phyloP scores from a whole-genome alignment of 2,797 vertebrate genomes.

The Nyctibius grandis region DNA sequence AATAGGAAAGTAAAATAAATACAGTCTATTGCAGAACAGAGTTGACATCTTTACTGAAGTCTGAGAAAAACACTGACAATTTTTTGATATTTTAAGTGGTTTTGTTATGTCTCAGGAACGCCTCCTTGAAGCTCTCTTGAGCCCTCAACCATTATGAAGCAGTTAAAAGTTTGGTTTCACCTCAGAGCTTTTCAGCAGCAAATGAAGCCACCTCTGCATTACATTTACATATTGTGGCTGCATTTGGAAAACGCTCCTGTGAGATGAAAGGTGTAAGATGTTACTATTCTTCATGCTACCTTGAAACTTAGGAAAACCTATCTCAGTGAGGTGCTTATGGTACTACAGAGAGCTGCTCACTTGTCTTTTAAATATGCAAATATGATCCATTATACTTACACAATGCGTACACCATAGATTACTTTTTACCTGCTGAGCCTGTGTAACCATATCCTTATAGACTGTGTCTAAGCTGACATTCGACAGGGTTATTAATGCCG shows the following conservation, averaged over 20 bases:
- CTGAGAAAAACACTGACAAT: background rate
- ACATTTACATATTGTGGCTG: background rate
- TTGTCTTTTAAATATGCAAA: background rate
- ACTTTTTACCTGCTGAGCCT: conserved; percentile 86
- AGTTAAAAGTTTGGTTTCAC: too few relatives aligned
- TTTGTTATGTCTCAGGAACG: background rate
- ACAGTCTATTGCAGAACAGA: rapidly evolving
- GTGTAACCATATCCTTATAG: conserved; percentile 95
- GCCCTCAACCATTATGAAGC: background rate
- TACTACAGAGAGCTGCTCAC: background rate
- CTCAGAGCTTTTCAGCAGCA: background rate
- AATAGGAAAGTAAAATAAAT: background rate
- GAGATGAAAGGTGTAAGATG: background rate
- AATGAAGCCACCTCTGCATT: background rate
- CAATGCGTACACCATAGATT: rapidly evolving
- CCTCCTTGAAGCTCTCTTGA: background rate
- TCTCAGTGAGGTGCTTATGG: background rate
- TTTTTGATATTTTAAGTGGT: background rate
- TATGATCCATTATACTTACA: rapidly evolving
- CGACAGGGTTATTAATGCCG: conserved; percentile 81
- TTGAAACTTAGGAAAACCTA: background rate
- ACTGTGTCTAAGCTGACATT: conserved; percentile 89
- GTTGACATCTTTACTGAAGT: background rate
- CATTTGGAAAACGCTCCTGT: background rate
- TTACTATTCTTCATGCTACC: background rate